Evolutionary conservation across 2,797 vertebrate genomes (phyloP).

Genomic region (Macroramphosus scolopax): DNA sequence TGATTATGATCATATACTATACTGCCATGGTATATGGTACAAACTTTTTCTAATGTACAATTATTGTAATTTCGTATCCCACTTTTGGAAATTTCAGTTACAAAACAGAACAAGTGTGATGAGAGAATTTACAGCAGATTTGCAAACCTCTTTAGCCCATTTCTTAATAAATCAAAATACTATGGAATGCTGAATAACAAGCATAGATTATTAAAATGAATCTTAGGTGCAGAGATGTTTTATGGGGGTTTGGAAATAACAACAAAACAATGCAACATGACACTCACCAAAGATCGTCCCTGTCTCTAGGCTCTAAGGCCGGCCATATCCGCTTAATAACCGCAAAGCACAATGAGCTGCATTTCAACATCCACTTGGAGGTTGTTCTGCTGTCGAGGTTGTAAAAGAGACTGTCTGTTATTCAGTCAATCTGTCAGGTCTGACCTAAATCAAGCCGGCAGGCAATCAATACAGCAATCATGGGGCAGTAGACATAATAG

Average conservation of each 20-base stretch:
- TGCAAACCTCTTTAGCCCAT: neutral
- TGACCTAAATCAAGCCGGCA: constrained; percentile 65
- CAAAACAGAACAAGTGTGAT: neutral
- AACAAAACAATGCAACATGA: neutral
- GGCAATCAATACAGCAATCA: constrained; percentile 57
- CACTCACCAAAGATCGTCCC: constrained; percentile 52
- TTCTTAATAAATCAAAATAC: neutral
- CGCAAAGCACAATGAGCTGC: constrained; percentile 9
- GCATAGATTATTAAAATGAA: neutral
- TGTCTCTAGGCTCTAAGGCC: constrained; percentile 13
- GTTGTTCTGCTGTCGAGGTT: neutral
- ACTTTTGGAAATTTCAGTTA: no score
- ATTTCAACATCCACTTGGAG: constrained; percentile 32
- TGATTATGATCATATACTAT: no score
- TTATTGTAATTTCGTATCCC: no score
- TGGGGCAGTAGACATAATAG: neutral
- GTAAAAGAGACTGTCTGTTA: constrained; percentile 22
- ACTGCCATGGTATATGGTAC: no score
- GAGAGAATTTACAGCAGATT: neutral
- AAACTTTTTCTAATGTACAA: no score
- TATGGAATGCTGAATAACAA: neutral
- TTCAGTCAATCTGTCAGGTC: constrained; percentile 45
- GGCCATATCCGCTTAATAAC: constrained; percentile 5
- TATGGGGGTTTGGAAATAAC: neutral
- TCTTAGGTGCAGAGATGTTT: neutral